Percentiles rank a stretch among this genome's conserved stretches.
These are phyloP conservation scores for Sarcophaga caerulescens DNA, from an alignment of 2,888 invertebrate species.

Conservation along the genomic window DNA sequence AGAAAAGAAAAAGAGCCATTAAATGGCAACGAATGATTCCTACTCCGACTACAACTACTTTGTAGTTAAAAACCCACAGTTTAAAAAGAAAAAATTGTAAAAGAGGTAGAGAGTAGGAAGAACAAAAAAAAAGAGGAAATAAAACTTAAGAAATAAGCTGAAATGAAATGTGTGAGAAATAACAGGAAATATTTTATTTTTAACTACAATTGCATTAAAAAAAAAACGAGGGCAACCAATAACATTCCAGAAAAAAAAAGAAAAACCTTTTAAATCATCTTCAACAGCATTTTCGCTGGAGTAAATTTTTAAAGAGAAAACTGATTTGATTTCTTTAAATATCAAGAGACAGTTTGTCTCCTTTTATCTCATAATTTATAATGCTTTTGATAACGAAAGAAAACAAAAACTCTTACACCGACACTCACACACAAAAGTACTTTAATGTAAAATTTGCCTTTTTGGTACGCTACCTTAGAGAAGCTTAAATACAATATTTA, in stretches of 20 bases:
- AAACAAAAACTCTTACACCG: neutral
- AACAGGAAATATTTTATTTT: neutral
- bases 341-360: neutral
- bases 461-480: neutral
- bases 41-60: neutral
- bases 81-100: neutral
- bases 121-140: neutral
- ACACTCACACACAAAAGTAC: neutral
- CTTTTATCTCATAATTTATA: neutral
- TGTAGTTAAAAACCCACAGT: constrained; percentile 3
- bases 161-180: constrained; percentile 20
- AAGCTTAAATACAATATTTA: constrained; percentile 23
- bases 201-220: constrained; percentile 30
- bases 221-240: neutral
- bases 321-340: neutral
- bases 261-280: no score
- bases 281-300: no score
- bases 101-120: neutral
- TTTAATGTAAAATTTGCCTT: neutral
- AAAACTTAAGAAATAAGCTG: neutral
- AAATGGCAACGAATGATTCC: neutral
- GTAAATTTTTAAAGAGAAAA: no score
- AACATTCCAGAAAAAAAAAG: no score
- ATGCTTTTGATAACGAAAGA: neutral
- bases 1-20: constrained; percentile 3